A percentile compares a stretch with the other conserved stretches of the same genome.
phyloP scores from a whole-genome alignment of 2,113 vertebrate species.

The Chrysemys picta region DNA sequence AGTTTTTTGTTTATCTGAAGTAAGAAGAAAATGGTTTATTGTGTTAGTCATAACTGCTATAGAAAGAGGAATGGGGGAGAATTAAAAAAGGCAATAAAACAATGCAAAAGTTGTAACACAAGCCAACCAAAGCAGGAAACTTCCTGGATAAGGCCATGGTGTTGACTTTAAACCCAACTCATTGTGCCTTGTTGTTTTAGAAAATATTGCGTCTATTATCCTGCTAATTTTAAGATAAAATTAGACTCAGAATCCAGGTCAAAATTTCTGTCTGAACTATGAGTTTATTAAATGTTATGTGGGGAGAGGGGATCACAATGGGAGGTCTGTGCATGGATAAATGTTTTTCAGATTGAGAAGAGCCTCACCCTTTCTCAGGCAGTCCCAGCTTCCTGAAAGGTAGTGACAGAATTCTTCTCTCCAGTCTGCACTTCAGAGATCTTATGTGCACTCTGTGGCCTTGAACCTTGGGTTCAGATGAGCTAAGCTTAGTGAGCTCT shows the following conservation, averaged over 20 bases:
- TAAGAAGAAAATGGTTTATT: background rate
- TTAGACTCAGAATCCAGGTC: background rate
- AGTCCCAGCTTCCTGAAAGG: background rate
- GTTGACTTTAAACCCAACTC: conserved; percentile 1
- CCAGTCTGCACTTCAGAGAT: background rate
- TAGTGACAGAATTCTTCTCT: background rate
- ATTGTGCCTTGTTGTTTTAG: conserved; percentile 6
- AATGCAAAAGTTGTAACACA: background rate
- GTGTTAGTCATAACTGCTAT: background rate
- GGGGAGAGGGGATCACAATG: background rate
- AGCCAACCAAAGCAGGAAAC: conserved; percentile 4
- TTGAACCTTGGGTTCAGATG: background rate
- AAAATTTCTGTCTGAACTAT: background rate
- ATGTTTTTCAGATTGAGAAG: background rate
- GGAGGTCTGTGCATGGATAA: background rate
- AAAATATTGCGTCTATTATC: background rate
- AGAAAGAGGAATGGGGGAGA: background rate
- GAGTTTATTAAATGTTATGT: background rate
- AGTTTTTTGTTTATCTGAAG: background rate
- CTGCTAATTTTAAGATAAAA: conserved; percentile 28
- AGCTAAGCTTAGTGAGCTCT: background rate
- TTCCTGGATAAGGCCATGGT: background rate
- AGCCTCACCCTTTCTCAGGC: background rate
- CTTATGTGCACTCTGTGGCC: background rate
- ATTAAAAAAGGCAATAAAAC: background rate